These are phyloP conservation scores for Glomeris maerens DNA, from an alignment of 1,140 invertebrate genomes.

Conservation along the genomic window DNA sequence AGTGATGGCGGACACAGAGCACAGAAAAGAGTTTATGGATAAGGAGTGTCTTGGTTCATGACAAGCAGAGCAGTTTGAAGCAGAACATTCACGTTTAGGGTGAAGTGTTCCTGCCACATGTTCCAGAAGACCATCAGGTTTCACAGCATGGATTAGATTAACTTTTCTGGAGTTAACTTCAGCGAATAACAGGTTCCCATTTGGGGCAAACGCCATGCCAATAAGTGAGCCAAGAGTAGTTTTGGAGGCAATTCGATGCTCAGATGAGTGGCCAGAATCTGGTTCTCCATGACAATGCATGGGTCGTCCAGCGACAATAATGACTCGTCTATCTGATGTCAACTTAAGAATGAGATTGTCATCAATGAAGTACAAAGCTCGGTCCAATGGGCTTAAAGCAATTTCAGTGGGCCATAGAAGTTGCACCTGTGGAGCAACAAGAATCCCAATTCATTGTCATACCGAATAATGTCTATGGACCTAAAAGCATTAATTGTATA, in stretches of 20 bases:
- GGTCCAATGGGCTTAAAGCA: slow-evolving; percentile 81
- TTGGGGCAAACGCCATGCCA: slow-evolving; percentile 71
- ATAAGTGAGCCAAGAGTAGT: slow-evolving; percentile 6
- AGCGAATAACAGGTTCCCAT: slow-evolving; percentile 83
- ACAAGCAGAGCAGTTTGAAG: slow-evolving; percentile 30
- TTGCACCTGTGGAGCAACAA: slow-evolving; percentile 43
- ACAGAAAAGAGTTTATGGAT: slow-evolving; percentile 77
- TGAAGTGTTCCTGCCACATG: slow-evolving; percentile 36
- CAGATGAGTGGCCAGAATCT: slow-evolving; percentile 28
- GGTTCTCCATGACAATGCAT: slow-evolving; percentile 51
- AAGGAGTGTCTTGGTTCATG: slow-evolving; percentile 43
- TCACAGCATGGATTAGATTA: slow-evolving; percentile 61
- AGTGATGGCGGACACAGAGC: slow-evolving; percentile 77
- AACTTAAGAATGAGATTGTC: slow-evolving; percentile 82
- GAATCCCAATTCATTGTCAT: slow-evolving; percentile 1
- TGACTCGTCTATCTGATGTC: slow-evolving; percentile 68
- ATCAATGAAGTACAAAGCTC: slow-evolving; percentile 86
- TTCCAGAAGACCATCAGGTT: slow-evolving; percentile 32
- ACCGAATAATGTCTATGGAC: too few species aligned
- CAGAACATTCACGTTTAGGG: slow-evolving; percentile 34
- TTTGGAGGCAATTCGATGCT: slow-evolving; percentile 27
- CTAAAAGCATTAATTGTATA: too few species aligned
- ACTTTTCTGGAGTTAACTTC: slow-evolving; percentile 79
- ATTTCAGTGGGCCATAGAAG: slow-evolving; percentile 91
- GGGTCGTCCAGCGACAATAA: slow-evolving; percentile 72